phyloP scores from a whole-genome alignment of 2,888 invertebrate genomes.

The Lottia gigantea region DNA sequence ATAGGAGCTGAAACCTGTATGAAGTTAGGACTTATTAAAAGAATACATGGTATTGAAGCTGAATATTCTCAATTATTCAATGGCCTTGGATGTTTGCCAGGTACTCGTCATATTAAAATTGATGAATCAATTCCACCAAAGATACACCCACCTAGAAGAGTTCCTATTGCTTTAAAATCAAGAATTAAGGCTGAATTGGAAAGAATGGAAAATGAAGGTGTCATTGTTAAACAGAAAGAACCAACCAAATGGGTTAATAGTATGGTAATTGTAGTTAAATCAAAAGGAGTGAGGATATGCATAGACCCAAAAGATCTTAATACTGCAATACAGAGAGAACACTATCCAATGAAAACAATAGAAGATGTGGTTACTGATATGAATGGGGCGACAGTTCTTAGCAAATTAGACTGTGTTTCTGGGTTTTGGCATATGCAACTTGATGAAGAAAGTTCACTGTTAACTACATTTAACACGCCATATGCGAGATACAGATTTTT shows the following conservation, averaged over 20 bases:
- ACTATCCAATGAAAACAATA: conserved; percentile 33
- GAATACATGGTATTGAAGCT: conserved; percentile 18
- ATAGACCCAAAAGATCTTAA: conserved; percentile 36
- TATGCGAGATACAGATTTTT: conserved; percentile 21
- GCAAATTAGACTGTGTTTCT: conserved; percentile 28
- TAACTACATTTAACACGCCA: conserved; percentile 21
- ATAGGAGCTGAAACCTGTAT: conserved; percentile 19
- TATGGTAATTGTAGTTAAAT: conserved; percentile 32
- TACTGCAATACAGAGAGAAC: conserved; percentile 26
- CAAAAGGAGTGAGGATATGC: conserved; percentile 28
- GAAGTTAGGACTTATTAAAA: conserved; percentile 11
- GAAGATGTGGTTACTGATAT: conserved; percentile 31
- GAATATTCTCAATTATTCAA: conserved; percentile 19
- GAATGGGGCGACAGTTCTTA: conserved; percentile 26
- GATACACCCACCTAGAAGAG: conserved; percentile 27
- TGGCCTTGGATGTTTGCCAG: conserved; percentile 24
- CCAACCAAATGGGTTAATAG: conserved; percentile 31
- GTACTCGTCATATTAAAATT: conserved; percentile 20
- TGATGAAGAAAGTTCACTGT: conserved; percentile 11
- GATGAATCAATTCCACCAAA: conserved; percentile 18
- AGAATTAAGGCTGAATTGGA: conserved; percentile 29
- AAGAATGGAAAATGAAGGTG: conserved; percentile 29
- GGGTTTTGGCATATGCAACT: conserved; percentile 31
- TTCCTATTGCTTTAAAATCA: conserved; percentile 26
- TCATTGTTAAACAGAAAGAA: conserved; percentile 27